Evolutionary conservation across 2,113 vertebrate species (phyloP), one percentile per base, ranked within the genome.

Genomic region (Proterorhinus semilunaris): DNA sequence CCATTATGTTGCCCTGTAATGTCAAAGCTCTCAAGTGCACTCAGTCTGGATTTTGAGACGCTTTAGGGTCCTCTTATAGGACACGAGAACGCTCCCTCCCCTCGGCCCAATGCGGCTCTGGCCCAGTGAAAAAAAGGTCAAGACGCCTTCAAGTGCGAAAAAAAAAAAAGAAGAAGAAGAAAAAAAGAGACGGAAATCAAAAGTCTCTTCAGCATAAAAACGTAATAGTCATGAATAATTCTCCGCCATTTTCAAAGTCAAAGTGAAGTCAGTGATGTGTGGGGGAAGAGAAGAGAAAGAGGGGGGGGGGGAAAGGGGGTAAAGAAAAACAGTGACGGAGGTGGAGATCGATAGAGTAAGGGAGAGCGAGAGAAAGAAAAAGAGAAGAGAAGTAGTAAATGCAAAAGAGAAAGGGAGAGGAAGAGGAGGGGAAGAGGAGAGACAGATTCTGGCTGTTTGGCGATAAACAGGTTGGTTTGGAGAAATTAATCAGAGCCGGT

Each of bases 141-240:
- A 86, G 79, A 77, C 10, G 15, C 71, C 75, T 82, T 86, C 62
- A 83, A 84, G 87, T 83, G 81, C 65, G 66, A 79, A 86, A 66
- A 82, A 27, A 27, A 3, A 36, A 36, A 85, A 82, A 53, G 70
- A 82, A 36, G 27, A 36, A 36, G 27, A 36, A 36, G 27, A 36
- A 68, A 82, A 86, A 66, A 82, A 86, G 81, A 53, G 70, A 82
- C 45, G 64, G 62, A 72, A 71, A 76, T 72, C 64, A 74, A 80
- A 72, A 68, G 68, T 51, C 46, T 80, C 73, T 64, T 68, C 78
- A 82, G 57, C 53, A 44, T 61, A 62, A 65, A 76, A 72, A 84
- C 78, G 80, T 68, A 79, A 79, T 82, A 61, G 6, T 16, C 5
- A 87, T 88, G 87, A 91, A 90, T 90, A 84, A 91, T 88, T 90